phyloP scores from a whole-genome alignment of 2,888 invertebrate genomes.

The Leucoma salicis region DNA sequence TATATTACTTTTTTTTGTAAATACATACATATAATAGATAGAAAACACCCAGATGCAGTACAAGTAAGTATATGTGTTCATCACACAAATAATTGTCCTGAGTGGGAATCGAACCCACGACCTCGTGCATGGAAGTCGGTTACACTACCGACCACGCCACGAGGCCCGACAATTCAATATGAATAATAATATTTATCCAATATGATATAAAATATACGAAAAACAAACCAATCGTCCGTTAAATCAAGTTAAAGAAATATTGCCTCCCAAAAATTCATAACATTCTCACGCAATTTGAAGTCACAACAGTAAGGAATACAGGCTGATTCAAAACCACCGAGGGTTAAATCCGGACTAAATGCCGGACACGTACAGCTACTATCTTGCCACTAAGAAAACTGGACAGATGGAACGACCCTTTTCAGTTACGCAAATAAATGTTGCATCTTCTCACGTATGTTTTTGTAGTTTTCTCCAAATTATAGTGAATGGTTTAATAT shows the following conservation, averaged over 20 bases:
- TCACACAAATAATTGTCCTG: too few relatives aligned
- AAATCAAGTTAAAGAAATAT: constrained; percentile 31
- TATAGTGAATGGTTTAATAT: constrained; percentile 4
- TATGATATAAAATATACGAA: constrained; percentile 2
- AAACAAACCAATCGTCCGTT: constrained; percentile 19
- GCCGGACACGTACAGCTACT: constrained; percentile 53
- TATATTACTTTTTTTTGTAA: too few relatives aligned
- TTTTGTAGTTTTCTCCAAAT: constrained; percentile 22
- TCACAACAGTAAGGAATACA: constrained; percentile 41
- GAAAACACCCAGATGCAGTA: too few relatives aligned
- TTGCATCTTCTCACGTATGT: constrained; percentile 26
- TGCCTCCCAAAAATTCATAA: constrained; percentile 31
- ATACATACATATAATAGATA: too few relatives aligned
- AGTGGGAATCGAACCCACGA: too few relatives aligned
- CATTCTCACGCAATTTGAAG: constrained; percentile 30
- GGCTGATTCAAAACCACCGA: constrained; percentile 47
- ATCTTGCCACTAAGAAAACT: constrained; percentile 47
- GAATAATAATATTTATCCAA: too few relatives aligned
- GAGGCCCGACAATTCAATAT: too few relatives aligned
- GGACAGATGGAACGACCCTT: constrained; percentile 43
- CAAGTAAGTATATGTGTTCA: too few relatives aligned
- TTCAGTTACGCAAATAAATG: constrained; percentile 43
- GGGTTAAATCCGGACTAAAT: constrained; percentile 28
- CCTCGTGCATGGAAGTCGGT: too few relatives aligned
- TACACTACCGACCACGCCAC: too few relatives aligned